A percentile compares a stretch with the other conserved stretches of the same genome.
Evolutionary conservation across 2,888 invertebrate genomes (phyloP).

Genomic region (Melikaiella ostensackeni): DNA sequence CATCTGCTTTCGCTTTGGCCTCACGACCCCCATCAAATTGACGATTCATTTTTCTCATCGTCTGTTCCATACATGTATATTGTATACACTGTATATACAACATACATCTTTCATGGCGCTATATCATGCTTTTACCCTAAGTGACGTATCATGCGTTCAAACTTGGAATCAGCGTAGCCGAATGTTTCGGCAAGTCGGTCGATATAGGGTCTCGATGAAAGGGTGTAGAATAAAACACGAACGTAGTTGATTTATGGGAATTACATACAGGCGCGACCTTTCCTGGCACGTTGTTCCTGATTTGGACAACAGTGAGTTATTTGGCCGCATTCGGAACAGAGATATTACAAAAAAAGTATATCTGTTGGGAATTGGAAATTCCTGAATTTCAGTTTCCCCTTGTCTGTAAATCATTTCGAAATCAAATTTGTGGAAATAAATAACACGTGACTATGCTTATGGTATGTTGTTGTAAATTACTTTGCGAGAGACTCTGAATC

Average conservation of each 20-base stretch:
- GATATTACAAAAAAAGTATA: background rate
- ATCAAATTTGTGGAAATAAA: background rate
- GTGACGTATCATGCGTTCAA: slow-evolving; percentile 1
- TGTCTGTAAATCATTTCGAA: background rate
- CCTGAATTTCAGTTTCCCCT: slow-evolving; percentile 7
- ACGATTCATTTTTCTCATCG: background rate
- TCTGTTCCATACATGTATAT: background rate
- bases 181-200: background rate
- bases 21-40: slow-evolving; percentile 1
- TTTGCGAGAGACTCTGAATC: background rate
- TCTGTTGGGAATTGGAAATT: background rate
- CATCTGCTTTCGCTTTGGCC: background rate
- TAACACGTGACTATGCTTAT: background rate
- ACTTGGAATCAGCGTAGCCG: slow-evolving; percentile 1
- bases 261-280: slow-evolving; percentile 1
- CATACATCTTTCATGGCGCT: background rate
- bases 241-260: background rate
- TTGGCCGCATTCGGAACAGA: slow-evolving; percentile 7
- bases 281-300: background rate
- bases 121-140: background rate
- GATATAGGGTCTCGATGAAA: slow-evolving; percentile 3
- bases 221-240: background rate
- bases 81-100: background rate
- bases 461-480: no score
- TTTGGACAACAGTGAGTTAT: slow-evolving; percentile 1